phyloP scores from a whole-genome alignment of 2,888 invertebrate species.

The Calameuta filiformis region DNA sequence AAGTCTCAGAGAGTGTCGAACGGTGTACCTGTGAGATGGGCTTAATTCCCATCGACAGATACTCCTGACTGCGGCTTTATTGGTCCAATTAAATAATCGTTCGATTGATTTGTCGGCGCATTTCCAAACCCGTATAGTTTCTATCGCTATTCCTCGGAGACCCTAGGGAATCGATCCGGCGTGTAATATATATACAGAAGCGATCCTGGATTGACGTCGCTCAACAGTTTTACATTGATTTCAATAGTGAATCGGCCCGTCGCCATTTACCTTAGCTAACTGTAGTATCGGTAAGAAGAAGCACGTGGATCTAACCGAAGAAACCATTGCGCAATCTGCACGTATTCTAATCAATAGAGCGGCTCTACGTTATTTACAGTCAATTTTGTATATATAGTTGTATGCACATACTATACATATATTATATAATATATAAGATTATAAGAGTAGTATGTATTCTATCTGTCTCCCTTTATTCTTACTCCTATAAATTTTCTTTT shows the following conservation, averaged over 20 bases:
- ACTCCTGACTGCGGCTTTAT: constrained; percentile 11
- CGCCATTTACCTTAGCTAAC: background rate
- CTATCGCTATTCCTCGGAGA: background rate
- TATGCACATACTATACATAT: background rate
- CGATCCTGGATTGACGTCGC: background rate
- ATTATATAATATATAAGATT: background rate
- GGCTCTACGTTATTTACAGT: background rate
- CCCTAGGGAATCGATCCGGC: background rate
- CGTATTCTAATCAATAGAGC: background rate
- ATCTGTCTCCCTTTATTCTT: background rate
- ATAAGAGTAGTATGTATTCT: background rate
- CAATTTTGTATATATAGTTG: background rate
- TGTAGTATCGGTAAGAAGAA: background rate
- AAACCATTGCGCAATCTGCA: background rate
- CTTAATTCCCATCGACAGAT: constrained; percentile 11
- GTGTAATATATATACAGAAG: background rate
- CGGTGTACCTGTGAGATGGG: constrained; percentile 26
- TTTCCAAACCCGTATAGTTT: background rate
- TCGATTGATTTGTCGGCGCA: background rate
- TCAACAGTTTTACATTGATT: background rate
- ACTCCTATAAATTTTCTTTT: background rate
- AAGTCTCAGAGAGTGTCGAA: background rate
- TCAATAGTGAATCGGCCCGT: background rate
- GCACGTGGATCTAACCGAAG: background rate
- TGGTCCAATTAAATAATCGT: constrained; percentile 26